phyloP scores from a whole-genome alignment of 92 coral and sea anemone genomes.

The Micromussa lordhowensis region DNA sequence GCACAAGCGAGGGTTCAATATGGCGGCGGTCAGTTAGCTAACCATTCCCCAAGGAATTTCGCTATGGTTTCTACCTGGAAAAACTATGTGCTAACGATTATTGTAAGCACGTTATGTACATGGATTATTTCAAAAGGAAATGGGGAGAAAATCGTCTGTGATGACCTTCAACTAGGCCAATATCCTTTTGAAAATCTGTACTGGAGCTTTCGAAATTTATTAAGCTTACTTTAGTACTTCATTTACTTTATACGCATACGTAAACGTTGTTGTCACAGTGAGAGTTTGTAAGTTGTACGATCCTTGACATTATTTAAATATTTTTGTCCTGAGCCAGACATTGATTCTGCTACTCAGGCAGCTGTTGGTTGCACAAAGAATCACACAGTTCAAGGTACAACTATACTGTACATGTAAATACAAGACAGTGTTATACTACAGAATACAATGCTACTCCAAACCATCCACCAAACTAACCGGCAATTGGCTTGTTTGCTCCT shows the following conservation, averaged over 20 bases:
- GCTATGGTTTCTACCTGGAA: constrained; percentile 31
- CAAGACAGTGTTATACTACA: too few relatives aligned
- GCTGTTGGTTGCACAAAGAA: constrained; percentile 81
- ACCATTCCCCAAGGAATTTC: background rate
- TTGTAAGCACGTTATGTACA: constrained; percentile 23
- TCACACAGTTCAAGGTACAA: constrained; percentile 61
- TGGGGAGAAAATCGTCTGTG: constrained; percentile 49
- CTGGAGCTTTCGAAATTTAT: background rate
- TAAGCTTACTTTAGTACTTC: background rate
- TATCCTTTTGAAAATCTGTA: constrained; percentile 71
- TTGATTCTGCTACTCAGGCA: constrained; percentile 89
- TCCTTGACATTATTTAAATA: constrained; percentile 68
- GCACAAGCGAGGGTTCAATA: constrained; percentile 19
- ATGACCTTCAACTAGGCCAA: constrained; percentile 82
- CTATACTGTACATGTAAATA: too few relatives aligned
- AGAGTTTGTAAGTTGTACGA: background rate
- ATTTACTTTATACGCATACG: too few relatives aligned
- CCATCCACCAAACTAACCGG: too few relatives aligned
- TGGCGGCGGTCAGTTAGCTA: constrained; percentile 50
- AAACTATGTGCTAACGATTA: constrained; percentile 17
- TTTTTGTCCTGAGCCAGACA: constrained; percentile 74
- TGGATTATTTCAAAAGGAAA: constrained; percentile 30
- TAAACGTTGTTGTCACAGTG: background rate
- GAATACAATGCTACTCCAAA: too few relatives aligned
- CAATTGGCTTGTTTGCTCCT: too few relatives aligned